Conservation (phyloP, 2,888 invertebrate genomes). For the Euzetes globulus region DNA sequence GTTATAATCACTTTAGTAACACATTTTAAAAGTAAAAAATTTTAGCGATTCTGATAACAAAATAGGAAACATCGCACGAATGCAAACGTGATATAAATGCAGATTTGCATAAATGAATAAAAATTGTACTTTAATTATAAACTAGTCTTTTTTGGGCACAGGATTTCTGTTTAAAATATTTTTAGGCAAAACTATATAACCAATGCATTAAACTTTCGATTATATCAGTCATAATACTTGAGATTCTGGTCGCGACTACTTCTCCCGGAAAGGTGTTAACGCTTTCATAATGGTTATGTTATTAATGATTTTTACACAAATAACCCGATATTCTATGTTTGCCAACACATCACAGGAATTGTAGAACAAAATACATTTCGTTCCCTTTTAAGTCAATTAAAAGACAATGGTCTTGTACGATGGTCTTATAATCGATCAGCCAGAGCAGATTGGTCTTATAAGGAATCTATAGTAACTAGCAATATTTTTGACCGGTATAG, state of each 20-base stretch:
- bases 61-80: neutral
- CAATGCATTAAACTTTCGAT: no score
- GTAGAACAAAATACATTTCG: no score
- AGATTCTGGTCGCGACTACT: neutral
- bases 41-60: neutral
- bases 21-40: neutral
- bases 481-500: no score
- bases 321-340: neutral
- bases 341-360: no score
- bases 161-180: neutral
- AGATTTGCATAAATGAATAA: neutral
- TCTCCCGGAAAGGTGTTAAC: neutral
- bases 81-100: neutral
- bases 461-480: no score
- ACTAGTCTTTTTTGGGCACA: neutral
- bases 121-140: neutral
- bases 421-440: no score
- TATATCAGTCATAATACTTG: neutral
- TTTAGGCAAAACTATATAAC: no score
- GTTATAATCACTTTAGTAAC: neutral
- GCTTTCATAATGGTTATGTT: neutral
- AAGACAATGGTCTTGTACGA: no score
- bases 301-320: neutral
- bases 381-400: no score
- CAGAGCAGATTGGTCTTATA: no score